A percentile compares a stretch with the other conserved stretches of the same genome.
These are phyloP conservation scores for Melanargia galathea DNA, from an alignment of 2,888 invertebrate genomes.

Conservation along the genomic window DNA sequence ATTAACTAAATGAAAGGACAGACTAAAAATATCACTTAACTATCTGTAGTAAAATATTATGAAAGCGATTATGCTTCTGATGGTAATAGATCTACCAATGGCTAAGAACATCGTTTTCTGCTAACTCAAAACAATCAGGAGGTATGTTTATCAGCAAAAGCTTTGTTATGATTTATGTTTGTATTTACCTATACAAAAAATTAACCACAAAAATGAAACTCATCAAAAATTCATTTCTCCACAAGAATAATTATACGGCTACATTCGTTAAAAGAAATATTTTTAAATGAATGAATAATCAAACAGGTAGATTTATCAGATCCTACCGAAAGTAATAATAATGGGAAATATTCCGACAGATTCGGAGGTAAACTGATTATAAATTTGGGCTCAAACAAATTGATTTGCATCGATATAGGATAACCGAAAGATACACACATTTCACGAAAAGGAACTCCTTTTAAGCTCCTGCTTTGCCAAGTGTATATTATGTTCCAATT, in stretches of 20 bases:
- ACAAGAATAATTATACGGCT: conserved; percentile 7
- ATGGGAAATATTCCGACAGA: conserved; percentile 8
- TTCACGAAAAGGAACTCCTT: not conserved
- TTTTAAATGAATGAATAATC: conserved; percentile 11
- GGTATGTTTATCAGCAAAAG: too few relatives aligned
- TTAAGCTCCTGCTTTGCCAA: not conserved
- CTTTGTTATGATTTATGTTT: too few relatives aligned
- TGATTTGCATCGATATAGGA: conserved; percentile 4
- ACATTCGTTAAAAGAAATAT: conserved; percentile 10
- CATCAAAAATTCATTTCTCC: conserved; percentile 1
- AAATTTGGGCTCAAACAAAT: conserved; percentile 11
- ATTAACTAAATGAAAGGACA: too few relatives aligned
- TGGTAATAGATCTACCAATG: too few relatives aligned
- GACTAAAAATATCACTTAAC: too few relatives aligned
- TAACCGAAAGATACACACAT: not conserved
- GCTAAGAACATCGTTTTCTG: too few relatives aligned
- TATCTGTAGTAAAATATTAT: too few relatives aligned
- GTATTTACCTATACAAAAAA: too few relatives aligned
- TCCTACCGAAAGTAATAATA: conserved; percentile 1
- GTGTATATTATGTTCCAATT: too few relatives aligned
- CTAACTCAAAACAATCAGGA: too few relatives aligned
- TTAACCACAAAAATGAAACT: not conserved
- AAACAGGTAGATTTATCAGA: conserved; percentile 1
- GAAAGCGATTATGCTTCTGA: too few relatives aligned
- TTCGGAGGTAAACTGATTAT: conserved; percentile 13